Evolutionary conservation across 2,113 vertebrate genomes (phyloP).

Genomic region (Spheniscus mendiculus): DNA sequence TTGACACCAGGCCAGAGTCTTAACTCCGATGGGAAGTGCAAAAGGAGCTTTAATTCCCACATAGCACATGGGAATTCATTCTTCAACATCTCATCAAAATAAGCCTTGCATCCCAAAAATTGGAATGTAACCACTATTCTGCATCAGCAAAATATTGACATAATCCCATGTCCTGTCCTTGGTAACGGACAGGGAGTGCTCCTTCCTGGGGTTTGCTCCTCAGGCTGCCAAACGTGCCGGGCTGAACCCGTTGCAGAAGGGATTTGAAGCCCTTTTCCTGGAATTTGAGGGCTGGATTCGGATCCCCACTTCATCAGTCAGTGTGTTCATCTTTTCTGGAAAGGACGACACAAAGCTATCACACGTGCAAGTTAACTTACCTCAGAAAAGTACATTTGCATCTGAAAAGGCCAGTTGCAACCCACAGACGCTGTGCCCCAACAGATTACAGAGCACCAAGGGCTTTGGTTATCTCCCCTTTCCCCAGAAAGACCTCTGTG

Average conservation of each 20-base stretch:
- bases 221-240: background rate
- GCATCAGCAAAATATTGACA: background rate
- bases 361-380: background rate
- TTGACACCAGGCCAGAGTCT: background rate
- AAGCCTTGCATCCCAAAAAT: background rate
- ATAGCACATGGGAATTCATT: conserved; percentile 26
- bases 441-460: accelerated
- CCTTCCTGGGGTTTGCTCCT: background rate
- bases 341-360: background rate
- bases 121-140: background rate
- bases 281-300: accelerated
- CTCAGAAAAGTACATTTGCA: background rate
- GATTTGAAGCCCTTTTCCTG: background rate
- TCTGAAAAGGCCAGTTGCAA: background rate
- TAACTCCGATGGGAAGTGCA: background rate
- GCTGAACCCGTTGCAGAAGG: background rate
- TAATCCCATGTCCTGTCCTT: background rate
- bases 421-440: background rate
- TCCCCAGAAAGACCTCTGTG: background rate
- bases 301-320: background rate
- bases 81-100: background rate
- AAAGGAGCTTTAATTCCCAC: conserved; percentile 32
- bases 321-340: background rate
- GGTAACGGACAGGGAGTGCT: background rate
- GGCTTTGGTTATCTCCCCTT: background rate